Evolutionary conservation across 2,888 invertebrate genomes (phyloP).

Genomic region (Hoplodrina ambigua): DNA sequence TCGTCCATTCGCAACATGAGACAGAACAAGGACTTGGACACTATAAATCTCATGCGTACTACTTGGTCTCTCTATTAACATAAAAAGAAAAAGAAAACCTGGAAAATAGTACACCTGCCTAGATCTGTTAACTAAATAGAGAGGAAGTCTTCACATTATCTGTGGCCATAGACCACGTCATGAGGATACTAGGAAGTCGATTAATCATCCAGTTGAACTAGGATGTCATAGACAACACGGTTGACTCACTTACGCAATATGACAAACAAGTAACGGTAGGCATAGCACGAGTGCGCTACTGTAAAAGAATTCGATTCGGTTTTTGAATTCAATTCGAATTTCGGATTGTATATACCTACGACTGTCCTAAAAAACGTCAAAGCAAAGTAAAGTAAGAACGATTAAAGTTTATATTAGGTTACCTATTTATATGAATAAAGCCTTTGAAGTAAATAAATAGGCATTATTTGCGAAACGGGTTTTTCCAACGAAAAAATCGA

Average conservation of each 20-base stretch:
- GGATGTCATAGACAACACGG: slow-evolving; percentile 21
- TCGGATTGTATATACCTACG: too few relatives aligned
- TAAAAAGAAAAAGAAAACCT: not conserved
- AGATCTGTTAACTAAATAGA: not conserved
- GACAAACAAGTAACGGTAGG: slow-evolving; percentile 33
- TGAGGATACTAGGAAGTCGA: slow-evolving; percentile 13
- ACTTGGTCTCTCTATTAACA: not conserved
- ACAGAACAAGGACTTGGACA: too few relatives aligned
- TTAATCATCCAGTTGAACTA: slow-evolving; percentile 37
- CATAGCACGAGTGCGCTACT: too few relatives aligned
- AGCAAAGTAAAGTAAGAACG: too few relatives aligned
- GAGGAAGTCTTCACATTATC: not conserved
- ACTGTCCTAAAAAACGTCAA: too few relatives aligned
- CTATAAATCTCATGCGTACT: not conserved
- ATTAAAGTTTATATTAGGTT: too few relatives aligned
- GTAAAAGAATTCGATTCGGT: not conserved
- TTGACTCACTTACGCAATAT: slow-evolving; percentile 43
- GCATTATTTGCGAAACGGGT: too few relatives aligned
- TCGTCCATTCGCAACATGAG: too few relatives aligned
- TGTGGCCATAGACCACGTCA: not conserved
- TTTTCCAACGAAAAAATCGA: too few relatives aligned
- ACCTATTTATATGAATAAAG: too few relatives aligned
- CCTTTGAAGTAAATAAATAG: too few relatives aligned
- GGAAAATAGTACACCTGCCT: not conserved
- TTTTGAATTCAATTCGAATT: not conserved